Evolutionary conservation across 2,797 vertebrate genomes (phyloP).

Genomic region (Pseudotriccus pelzelni): DNA sequence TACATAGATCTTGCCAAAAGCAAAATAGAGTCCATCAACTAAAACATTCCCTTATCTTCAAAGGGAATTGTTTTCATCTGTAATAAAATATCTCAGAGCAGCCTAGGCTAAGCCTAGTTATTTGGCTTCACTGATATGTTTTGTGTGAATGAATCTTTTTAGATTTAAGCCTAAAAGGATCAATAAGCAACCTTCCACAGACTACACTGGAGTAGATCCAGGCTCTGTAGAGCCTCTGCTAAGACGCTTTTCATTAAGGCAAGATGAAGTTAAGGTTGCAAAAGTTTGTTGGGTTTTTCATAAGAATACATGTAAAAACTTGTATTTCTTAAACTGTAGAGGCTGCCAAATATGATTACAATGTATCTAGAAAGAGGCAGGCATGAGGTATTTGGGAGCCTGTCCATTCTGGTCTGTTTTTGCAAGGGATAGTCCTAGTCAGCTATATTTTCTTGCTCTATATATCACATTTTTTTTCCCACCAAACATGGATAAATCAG

Average conservation of each 20-base stretch:
- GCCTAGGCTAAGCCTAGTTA: neutral
- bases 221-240: neutral
- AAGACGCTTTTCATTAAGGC: neutral
- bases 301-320: neutral
- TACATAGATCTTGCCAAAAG: conserved; percentile 16
- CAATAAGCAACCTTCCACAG: neutral
- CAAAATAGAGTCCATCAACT: neutral
- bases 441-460: neutral
- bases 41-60: conserved; percentile 40
- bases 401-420: neutral
- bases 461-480: neutral
- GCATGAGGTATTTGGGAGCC: neutral
- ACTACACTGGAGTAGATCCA: neutral
- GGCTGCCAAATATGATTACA: neutral
- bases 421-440: neutral
- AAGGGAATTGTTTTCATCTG: conserved; percentile 40
- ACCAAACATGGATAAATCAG: neutral
- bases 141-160: neutral
- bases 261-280: neutral
- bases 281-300: neutral
- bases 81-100: conserved; percentile 35
- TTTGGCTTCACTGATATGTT: conserved; percentile 13
- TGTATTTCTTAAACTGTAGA: neutral
- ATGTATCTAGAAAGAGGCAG: neutral
- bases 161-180: neutral